Conservation (phyloP, 2,113 vertebrate species). For the Malurus alboscapulatus region DNA sequence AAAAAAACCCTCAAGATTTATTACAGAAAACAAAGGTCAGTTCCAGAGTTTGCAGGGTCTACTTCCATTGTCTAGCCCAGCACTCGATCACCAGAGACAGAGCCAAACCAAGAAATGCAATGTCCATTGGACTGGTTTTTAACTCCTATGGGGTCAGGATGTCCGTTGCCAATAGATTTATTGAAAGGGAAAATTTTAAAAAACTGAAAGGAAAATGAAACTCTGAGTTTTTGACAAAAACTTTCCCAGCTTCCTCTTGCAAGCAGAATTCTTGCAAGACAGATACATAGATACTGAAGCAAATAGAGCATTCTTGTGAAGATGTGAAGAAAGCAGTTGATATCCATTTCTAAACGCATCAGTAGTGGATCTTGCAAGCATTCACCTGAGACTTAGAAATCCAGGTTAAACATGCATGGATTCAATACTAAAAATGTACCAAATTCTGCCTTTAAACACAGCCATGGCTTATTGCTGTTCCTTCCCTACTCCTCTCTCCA, state of each 20-base stretch:
- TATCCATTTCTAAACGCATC: not conserved
- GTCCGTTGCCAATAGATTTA: not conserved
- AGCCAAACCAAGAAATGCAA: not conserved
- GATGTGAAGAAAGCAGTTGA: not conserved
- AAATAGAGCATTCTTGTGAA: not conserved
- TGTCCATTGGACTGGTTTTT: not conserved
- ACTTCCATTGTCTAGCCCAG: not conserved
- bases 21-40: conserved; percentile 33
- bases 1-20: not conserved
- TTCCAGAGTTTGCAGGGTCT: not conserved
- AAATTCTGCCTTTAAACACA: not conserved
- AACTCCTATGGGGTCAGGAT: not conserved
- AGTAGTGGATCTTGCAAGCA: not conserved
- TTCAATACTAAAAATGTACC: not conserved
- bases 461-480: not conserved
- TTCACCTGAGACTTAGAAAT: not conserved
- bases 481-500: not conserved
- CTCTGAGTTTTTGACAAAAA: not conserved
- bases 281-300: not conserved
- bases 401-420: not conserved
- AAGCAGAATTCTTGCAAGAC: not conserved
- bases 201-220: not conserved
- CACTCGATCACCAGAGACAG: not conserved
- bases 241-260: not conserved
- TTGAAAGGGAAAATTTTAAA: not conserved